Conservation (phyloP, 2,113 vertebrate genomes). For the Ochotona princeps region DNA sequence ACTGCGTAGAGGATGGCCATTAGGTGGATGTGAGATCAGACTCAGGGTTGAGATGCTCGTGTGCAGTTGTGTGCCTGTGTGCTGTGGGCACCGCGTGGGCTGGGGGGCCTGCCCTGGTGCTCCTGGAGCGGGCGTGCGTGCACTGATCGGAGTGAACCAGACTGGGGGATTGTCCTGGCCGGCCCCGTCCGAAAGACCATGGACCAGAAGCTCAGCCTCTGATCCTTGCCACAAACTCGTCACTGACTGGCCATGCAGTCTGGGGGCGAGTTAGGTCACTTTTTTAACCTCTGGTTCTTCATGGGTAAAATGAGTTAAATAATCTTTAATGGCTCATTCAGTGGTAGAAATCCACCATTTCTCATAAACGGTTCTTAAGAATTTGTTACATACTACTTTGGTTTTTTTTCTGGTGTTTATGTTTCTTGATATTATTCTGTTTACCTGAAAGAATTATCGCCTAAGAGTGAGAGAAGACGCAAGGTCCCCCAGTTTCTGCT, state of each 20-base stretch:
- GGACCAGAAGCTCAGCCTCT: not conserved
- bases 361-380: conserved; percentile 11
- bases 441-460: conserved; percentile 33
- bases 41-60: not conserved
- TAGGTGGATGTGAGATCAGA: not conserved
- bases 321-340: conserved; percentile 13
- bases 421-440: conserved; percentile 9
- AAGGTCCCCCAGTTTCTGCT: conserved; percentile 35
- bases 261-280: not conserved
- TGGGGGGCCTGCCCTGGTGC: conserved; percentile 15
- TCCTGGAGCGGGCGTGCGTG: conserved; percentile 45
- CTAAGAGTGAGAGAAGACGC: conserved; percentile 26
- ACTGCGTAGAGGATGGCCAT: conserved; percentile 24
- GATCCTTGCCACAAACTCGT: conserved; percentile 20
- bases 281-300: conserved; percentile 22
- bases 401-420: conserved; percentile 21
- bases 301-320: conserved; percentile 62
- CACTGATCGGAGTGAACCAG: conserved; percentile 50
- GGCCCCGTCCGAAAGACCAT: conserved; percentile 14
- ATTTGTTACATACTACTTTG: not conserved
- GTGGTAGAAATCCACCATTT: conserved; percentile 6
- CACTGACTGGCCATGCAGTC: not conserved
- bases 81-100: conserved; percentile 63
- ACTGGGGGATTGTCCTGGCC: conserved; percentile 59
- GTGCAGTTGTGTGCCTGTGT: not conserved